Conservation (phyloP, 2,797 vertebrate genomes). For the Pteropus rufus region DNA sequence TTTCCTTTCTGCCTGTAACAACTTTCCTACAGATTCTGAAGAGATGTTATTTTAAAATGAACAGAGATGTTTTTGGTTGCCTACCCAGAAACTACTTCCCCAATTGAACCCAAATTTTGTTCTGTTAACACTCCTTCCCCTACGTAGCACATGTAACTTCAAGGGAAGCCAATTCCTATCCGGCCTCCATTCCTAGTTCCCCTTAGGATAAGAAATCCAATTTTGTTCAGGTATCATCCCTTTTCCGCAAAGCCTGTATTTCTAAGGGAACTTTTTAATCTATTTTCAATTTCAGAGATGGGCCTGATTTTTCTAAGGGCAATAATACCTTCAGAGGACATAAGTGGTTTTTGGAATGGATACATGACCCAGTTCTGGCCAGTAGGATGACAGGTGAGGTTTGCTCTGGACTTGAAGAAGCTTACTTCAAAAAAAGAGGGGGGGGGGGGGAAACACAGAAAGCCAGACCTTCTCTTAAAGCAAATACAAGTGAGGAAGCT, state of each 20-base stretch:
- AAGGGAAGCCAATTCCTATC: not conserved
- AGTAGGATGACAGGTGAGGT: not conserved
- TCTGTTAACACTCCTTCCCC: not conserved
- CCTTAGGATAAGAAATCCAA: not conserved
- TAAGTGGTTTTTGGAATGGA: not conserved
- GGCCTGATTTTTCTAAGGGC: not conserved
- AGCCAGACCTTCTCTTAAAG: constrained; percentile 22
- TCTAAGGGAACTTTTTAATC: not conserved
- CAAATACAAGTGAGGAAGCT: not conserved
- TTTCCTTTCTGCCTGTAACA: not conserved
- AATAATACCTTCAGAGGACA: not conserved
- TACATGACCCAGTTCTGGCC: not conserved
- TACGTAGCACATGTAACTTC: not conserved
- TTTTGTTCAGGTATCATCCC: not conserved
- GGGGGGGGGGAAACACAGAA: not conserved
- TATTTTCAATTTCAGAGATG: constrained; percentile 8
- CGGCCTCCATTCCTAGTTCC: not conserved
- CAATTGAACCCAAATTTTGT: not conserved
- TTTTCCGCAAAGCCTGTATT: not conserved
- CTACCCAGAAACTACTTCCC: not conserved
- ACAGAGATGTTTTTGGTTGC: not conserved
- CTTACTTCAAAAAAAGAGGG: not conserved
- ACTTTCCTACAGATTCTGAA: constrained; percentile 17
- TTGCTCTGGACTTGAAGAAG: constrained; percentile 8
- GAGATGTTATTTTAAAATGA: not conserved